Base-by-base conservation (phyloP, 2,797 vertebrate species). In the Urosaurus nigricauda region DNA sequence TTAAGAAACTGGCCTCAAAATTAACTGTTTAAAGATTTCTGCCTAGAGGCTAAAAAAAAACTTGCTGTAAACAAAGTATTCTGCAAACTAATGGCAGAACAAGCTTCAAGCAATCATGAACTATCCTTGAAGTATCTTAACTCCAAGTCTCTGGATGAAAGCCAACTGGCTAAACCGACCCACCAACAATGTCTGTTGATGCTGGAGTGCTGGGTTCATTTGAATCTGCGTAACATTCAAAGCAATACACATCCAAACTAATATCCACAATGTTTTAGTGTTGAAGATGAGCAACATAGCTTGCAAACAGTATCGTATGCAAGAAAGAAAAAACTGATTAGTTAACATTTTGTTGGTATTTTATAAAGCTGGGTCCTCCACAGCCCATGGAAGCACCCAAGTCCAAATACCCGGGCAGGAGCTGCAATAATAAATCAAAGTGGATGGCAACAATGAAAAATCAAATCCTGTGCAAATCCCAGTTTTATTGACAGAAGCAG, bases 31-130 rank as follows among this genome's bases (percentile, higher is more conserved):
- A 84, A 43, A 87, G 85, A 53, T 82, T 94, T 94, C 84, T 90
- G 86, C 85, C 71, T 90, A 58, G 81, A 86, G 53, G 43, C 73
- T 70, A 92, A 79, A 93, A 93, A 91, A 94, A 68, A 93, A 83
- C 14, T 91, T 90, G 90, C 79, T 87, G n/a, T 90, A 93, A 93
- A 93, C 75, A 90, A 13, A 83, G 68, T 88, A 91, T 95, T 78
- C 43, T 17, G 88, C 88, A 40, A 92, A 29, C 56, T 60, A 93
- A 92, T 74, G 78, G 53, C 70, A 84, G 88, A 73, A 79, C 87
- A 95, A 94, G 79, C 78, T 43, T 80, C 89, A 17, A 37, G 84
- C 79, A 91, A 88, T 51, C 70, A 8, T 47, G 83, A 94, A 58
- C 78, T 91, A 92, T 68, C 63, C 74, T 73, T 87, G 17, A 93